These are phyloP conservation scores for Taeniopygia guttata DNA, from an alignment of 2,797 vertebrate species.

Conservation along the genomic window DNA sequence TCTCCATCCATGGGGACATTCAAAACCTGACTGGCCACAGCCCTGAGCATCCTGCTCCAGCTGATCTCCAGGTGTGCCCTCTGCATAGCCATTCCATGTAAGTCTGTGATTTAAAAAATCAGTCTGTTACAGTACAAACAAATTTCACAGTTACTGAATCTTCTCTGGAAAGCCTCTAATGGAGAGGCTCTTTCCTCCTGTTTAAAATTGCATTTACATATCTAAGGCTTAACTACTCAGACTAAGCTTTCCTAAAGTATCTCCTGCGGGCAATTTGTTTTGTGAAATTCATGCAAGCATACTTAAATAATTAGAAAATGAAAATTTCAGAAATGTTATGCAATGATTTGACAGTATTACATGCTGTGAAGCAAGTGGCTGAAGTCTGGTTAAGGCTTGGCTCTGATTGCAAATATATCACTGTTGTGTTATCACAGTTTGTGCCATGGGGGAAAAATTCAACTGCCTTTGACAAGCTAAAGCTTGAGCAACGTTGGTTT, in stretches of 20 bases:
- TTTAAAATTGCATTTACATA: conserved; percentile 22
- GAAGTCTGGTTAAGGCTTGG: not conserved
- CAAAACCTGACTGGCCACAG: not conserved
- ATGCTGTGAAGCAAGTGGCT: conserved; percentile 14
- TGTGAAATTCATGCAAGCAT: not conserved
- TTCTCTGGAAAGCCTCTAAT: not conserved
- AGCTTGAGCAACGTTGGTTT: not conserved
- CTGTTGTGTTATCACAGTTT: not conserved
- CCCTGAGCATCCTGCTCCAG: not conserved
- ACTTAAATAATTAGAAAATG: not conserved
- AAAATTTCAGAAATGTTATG: not conserved
- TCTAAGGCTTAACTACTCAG: not conserved
- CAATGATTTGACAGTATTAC: not conserved
- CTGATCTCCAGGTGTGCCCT: not conserved
- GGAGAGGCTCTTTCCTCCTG: not conserved
- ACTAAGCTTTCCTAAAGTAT: not conserved
- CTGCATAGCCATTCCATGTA: not conserved
- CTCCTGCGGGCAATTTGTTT: not conserved
- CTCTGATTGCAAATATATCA: not conserved
- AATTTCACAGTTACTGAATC: not conserved
- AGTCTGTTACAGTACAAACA: not conserved
- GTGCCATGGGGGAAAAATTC: not conserved
- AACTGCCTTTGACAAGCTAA: not conserved
- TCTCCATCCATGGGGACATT: not conserved
- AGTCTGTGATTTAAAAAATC: not conserved